phyloP scores from a whole-genome alignment of 2,888 invertebrate species.

The Ypsolopha sequella region DNA sequence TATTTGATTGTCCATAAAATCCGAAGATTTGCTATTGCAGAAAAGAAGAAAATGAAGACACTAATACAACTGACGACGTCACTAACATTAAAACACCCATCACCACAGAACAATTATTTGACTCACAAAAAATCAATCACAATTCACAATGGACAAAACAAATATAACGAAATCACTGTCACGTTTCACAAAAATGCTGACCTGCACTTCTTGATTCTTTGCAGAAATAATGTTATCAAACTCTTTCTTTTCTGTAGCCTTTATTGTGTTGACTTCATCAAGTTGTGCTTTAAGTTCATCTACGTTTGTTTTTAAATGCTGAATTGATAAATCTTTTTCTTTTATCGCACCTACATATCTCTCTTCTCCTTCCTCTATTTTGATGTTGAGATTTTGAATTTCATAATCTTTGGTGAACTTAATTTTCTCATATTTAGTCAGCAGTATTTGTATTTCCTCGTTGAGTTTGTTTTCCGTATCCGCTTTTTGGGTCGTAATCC shows the following conservation, averaged over 20 bases:
- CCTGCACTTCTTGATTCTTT: conserved; percentile 44
- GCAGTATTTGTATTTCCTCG: conserved; percentile 26
- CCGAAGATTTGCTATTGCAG: too few species aligned
- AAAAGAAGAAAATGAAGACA: too few species aligned
- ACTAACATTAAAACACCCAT: too few species aligned
- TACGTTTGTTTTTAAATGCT: conserved; percentile 20
- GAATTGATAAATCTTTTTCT: conserved; percentile 26
- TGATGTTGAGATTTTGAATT: conserved; percentile 27
- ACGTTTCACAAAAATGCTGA: conserved; percentile 25
- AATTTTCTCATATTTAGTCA: conserved; percentile 21
- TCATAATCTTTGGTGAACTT: conserved; percentile 27
- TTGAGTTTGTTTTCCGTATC: conserved; percentile 20
- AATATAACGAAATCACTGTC: conserved; percentile 8
- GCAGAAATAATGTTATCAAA: conserved; percentile 23
- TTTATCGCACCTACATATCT: conserved; percentile 19
- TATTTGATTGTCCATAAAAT: too few species aligned
- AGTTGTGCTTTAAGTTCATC: conserved; percentile 28
- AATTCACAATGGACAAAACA: too few species aligned
- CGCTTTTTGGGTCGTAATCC: conserved; percentile 23
- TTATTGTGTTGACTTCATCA: conserved; percentile 24
- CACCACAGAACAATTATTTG: too few species aligned
- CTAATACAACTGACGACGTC: too few species aligned
- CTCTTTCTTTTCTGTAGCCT: conserved; percentile 35
- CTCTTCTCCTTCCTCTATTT: conserved; percentile 21
- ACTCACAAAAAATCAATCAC: too few species aligned